Conservation (phyloP, 2,888 invertebrate species). For the Drosophila nr. fundita region DNA sequence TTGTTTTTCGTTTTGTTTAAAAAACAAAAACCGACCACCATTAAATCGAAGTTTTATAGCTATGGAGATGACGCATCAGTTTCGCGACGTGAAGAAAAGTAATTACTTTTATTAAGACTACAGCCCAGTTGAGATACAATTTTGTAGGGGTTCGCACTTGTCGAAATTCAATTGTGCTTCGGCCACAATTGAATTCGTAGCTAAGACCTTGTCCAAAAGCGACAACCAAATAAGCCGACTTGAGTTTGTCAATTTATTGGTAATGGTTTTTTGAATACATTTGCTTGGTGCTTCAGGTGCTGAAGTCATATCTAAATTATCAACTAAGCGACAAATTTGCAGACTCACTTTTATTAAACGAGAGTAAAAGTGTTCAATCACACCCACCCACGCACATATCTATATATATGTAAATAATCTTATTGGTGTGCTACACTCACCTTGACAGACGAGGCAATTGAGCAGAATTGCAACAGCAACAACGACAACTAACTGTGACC, state of each 20-base stretch:
- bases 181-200: constrained; percentile 19
- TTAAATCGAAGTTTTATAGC: neutral
- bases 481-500: constrained; percentile 61
- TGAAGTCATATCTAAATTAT: constrained; percentile 36
- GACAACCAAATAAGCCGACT: constrained; percentile 8
- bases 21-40: neutral
- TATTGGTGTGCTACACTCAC: constrained; percentile 70
- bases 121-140: constrained; percentile 6
- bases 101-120: constrained; percentile 22
- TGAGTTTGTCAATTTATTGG: constrained; percentile 10
- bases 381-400: neutral
- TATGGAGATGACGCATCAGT: constrained; percentile 56
- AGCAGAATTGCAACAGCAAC: constrained; percentile 70
- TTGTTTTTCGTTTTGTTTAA: constrained; percentile 9
- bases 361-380: constrained; percentile 23
- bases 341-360: constrained; percentile 3
- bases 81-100: constrained; percentile 11
- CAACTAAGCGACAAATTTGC: neutral
- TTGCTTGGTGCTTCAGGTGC: constrained; percentile 11
- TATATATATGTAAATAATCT: neutral
- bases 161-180: constrained; percentile 36
- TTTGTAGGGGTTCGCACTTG: constrained; percentile 23
- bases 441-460: constrained; percentile 75
- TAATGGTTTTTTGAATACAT: constrained; percentile 29
- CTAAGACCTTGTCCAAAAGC: constrained; percentile 39